Conservation (phyloP, 2,797 vertebrate genomes). For the Dendrocincla tyrannina region DNA sequence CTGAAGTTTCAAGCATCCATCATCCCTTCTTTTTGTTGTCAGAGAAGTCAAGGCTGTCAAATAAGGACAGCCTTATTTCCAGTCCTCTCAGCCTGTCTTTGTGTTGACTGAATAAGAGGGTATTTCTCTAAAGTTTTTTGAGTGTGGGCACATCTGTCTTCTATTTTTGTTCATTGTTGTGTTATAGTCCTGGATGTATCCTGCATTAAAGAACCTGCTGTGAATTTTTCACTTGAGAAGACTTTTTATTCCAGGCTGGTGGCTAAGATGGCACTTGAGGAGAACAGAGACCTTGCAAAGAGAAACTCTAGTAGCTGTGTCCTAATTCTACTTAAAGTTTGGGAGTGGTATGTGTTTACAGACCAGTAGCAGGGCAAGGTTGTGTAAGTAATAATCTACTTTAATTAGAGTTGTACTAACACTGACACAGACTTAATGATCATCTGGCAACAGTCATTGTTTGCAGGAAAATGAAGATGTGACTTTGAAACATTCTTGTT, state of each 20-base stretch:
- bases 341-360: not conserved
- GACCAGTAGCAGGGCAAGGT: not conserved
- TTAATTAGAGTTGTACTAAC: not conserved
- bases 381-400: not conserved
- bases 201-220: not conserved
- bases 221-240: not conserved
- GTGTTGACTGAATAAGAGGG: not conserved
- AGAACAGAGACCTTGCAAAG: not conserved
- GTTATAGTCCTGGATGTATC: not conserved
- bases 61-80: not conserved
- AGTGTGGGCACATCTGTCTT: not conserved
- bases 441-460: not conserved
- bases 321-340: not conserved
- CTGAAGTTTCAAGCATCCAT: not conserved
- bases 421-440: not conserved
- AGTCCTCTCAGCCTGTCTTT: not conserved
- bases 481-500: not conserved
- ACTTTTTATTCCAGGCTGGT: not conserved
- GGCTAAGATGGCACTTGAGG: not conserved
- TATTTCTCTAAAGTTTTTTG: not conserved
- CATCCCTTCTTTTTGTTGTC: not conserved
- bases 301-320: not conserved
- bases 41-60: not conserved
- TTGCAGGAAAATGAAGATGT: not conserved
- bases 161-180: fast-evolving